Evolutionary conservation across 2,113 vertebrate genomes (phyloP).

Genomic region (Mionectes macconnelli): DNA sequence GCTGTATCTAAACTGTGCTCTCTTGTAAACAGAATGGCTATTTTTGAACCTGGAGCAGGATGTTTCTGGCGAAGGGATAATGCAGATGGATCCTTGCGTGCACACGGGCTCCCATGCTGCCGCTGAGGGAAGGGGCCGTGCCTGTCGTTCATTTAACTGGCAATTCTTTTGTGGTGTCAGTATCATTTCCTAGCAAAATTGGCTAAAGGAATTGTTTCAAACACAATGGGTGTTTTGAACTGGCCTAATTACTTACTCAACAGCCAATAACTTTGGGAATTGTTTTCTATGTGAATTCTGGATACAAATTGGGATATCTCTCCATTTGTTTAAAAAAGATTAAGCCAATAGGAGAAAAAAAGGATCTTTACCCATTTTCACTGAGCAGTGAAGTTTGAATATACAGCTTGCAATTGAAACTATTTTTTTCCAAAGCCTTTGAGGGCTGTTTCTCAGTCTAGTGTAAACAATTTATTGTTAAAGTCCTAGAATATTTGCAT

Average conservation of each 20-base stretch:
- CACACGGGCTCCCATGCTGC: background rate
- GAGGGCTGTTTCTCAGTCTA: constrained; percentile 71
- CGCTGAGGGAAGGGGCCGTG: background rate
- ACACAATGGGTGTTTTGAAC: constrained; percentile 51
- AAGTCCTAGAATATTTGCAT: constrained; percentile 79
- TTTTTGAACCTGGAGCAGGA: constrained; percentile 30
- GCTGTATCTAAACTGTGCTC: background rate
- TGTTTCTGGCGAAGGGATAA: constrained; percentile 34
- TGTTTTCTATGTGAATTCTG: constrained; percentile 32
- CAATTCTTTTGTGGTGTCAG: constrained; percentile 31
- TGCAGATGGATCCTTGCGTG: background rate
- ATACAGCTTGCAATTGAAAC: constrained; percentile 65
- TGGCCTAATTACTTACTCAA: constrained; percentile 57
- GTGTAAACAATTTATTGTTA: constrained; percentile 78
- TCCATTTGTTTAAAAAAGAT: constrained; percentile 63
- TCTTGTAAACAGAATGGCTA: constrained; percentile 22
- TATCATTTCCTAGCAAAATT: constrained; percentile 30
- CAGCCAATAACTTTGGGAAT: constrained; percentile 52
- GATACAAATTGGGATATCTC: constrained; percentile 49
- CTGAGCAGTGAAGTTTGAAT: constrained; percentile 70
- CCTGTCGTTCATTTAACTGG: constrained; percentile 7
- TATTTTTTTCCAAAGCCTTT: constrained; percentile 66
- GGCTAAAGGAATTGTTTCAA: constrained; percentile 50
- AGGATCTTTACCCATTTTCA: constrained; percentile 57
- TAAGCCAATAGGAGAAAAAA: constrained; percentile 58